phyloP scores from a whole-genome alignment of 2,888 invertebrate genomes.

The Monoplex corrugatus region DNA sequence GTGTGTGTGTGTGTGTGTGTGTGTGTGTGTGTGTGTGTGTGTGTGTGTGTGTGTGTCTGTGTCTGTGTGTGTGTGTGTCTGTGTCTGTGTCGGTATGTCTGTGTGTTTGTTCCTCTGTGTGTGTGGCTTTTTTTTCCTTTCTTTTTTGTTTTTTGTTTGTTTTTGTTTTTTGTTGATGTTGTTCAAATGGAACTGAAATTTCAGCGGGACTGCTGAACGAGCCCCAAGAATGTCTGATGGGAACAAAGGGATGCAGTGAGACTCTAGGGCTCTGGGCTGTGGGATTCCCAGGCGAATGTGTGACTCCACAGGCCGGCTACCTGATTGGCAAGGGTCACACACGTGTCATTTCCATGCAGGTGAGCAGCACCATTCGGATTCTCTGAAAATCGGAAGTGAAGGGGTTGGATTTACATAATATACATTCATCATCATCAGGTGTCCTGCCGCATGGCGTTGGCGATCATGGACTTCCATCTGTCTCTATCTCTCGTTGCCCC shows the following conservation, averaged over 20 bases:
- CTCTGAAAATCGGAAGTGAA: too few relatives aligned
- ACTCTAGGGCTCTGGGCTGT: conserved; percentile 61
- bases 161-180: neutral
- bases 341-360: conserved; percentile 20
- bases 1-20: conserved; percentile 40
- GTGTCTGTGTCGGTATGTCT: neutral
- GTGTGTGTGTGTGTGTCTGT: neutral
- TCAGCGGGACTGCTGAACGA: too few relatives aligned
- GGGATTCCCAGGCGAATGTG: conserved; percentile 60
- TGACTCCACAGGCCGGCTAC: conserved; percentile 58
- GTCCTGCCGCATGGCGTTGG: too few relatives aligned
- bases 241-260: conserved; percentile 26
- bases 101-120: neutral
- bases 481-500: too few relatives aligned
- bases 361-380: too few relatives aligned
- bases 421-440: too few relatives aligned
- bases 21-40: neutral
- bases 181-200: neutral
- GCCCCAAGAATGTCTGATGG: conserved; percentile 52
- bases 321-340: conserved; percentile 57
- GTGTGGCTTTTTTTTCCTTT: neutral
- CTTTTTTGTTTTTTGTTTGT: neutral
- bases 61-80: neutral
- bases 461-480: too few relatives aligned
- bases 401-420: too few relatives aligned